Evolutionary conservation across 2,888 invertebrate genomes (phyloP).

Genomic region (Eupithecia centaureata): DNA sequence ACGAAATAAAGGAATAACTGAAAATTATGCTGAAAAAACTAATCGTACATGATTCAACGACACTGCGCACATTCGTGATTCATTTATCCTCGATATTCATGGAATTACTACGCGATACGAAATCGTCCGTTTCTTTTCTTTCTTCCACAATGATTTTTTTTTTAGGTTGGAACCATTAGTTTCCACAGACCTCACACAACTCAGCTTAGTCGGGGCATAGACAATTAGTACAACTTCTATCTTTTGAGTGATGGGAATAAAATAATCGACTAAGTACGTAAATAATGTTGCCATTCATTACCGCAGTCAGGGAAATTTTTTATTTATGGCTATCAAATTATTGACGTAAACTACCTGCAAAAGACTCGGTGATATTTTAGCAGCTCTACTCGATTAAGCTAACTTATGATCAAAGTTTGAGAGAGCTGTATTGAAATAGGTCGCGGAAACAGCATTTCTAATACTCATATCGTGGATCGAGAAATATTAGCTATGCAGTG

Average conservation of each 20-base stretch:
- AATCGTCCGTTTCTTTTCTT: conserved; percentile 68
- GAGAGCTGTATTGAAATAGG: neutral
- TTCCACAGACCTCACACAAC: conserved; percentile 15
- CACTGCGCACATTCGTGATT: conserved; percentile 71
- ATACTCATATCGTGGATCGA: neutral
- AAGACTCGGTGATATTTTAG: neutral
- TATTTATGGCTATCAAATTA: conserved; percentile 5
- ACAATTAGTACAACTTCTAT: neutral
- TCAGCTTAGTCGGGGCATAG: neutral
- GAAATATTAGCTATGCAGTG: neutral
- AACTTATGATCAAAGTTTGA: neutral
- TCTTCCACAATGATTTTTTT: conserved; percentile 58
- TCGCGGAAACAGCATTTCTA: neutral
- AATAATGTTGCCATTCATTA: neutral
- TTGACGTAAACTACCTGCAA: conserved; percentile 9
- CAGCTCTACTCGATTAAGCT: neutral
- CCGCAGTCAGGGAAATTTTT: neutral
- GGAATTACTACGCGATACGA: conserved; percentile 70
- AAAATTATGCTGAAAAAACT: conserved; percentile 69
- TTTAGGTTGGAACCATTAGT: conserved; percentile 39
- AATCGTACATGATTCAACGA: conserved; percentile 76
- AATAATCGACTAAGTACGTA: neutral
- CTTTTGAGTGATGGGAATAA: neutral
- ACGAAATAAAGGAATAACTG: conserved; percentile 75
- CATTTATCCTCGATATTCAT: conserved; percentile 69